phyloP scores from a whole-genome alignment of 2,888 invertebrate genomes.

The Amiota mariae region DNA sequence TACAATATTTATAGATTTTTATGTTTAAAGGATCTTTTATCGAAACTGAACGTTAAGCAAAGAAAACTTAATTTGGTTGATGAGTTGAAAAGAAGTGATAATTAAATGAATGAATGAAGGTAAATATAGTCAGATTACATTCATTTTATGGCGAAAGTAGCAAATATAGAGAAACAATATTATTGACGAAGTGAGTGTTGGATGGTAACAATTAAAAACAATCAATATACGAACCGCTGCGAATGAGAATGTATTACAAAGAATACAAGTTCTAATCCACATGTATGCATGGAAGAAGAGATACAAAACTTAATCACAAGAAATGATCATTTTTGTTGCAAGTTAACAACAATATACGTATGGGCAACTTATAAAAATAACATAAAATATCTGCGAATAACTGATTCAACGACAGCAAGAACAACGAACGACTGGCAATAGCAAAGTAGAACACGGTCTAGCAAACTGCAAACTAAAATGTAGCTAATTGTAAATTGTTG shows the following conservation, averaged over 20 bases:
- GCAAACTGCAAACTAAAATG: conserved; percentile 40
- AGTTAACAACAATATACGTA: not conserved
- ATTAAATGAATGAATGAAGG: too few relatives aligned
- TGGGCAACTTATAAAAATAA: not conserved
- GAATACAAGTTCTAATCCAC: not conserved
- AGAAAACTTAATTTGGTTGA: too few relatives aligned
- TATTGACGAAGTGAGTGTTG: not conserved
- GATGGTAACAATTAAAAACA: conserved; percentile 23
- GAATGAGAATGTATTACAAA: not conserved
- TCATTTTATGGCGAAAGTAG: too few relatives aligned
- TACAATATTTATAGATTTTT: too few relatives aligned
- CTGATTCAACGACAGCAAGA: conserved; percentile 13
- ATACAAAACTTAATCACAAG: conserved; percentile 24
- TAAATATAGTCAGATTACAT: too few relatives aligned
- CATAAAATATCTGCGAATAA: not conserved
- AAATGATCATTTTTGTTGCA: not conserved
- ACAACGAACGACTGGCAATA: conserved; percentile 12
- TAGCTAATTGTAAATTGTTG: conserved; percentile 69
- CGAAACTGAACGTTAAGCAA: too few relatives aligned
- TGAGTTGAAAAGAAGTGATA: too few relatives aligned
- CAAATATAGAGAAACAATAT: too few relatives aligned
- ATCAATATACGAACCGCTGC: not conserved
- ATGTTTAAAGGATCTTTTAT: too few relatives aligned
- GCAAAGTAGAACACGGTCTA: conserved; percentile 20
- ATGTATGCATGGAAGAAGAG: conserved; percentile 6